Evolutionary conservation across 1,140 invertebrate species (phyloP), one percentile per base, ranked within the genome.

Genomic region (Heliothis virescens): DNA sequence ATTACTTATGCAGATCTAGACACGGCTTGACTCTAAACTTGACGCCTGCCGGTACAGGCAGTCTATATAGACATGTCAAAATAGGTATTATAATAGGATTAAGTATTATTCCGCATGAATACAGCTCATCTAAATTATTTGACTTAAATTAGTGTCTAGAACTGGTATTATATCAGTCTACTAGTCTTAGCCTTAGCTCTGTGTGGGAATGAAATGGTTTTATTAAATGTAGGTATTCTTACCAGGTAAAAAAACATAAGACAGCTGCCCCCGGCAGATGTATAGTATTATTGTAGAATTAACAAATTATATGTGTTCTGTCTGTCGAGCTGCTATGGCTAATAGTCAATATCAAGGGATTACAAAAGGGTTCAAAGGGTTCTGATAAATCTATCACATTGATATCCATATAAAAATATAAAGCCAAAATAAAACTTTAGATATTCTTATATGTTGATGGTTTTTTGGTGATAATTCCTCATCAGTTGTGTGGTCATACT

Each of bases 31-130:
- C 21, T 59, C 29, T 18, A 59, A 26, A 59, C 21, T 59, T 59
- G 55, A 18, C 55, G 55, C 55, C 55, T 59, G 57, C 26, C 34
- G 34, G 34, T 41, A 41, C 34, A 41, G 34, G 13, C 57, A 59
- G 57, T 59, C n/a, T 67, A 41, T 67, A 63, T 63, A 63, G n/a
- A 67, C 63, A 67, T 67, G 41, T 47, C 63, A 47, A 67, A 48
- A 67, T 18, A 48, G 63, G 29, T 47, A 18, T 48, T 48, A 21
- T 67, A 48, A 67, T 67, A 67, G 41, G 16, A 67, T 67, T 67
- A 60, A 26, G 57, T 26, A 60, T 26, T 16, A 48, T 48, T 41
- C 48, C 57, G 9, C n/a, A 65, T 47, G 41, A 65, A 65, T 65
- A 65, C 15, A 65, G 62, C 34, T 67, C 57, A 48, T 67, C 63